Base-by-base conservation (phyloP, 1,140 invertebrate genomes). In the Magallana ariakensis region DNA sequence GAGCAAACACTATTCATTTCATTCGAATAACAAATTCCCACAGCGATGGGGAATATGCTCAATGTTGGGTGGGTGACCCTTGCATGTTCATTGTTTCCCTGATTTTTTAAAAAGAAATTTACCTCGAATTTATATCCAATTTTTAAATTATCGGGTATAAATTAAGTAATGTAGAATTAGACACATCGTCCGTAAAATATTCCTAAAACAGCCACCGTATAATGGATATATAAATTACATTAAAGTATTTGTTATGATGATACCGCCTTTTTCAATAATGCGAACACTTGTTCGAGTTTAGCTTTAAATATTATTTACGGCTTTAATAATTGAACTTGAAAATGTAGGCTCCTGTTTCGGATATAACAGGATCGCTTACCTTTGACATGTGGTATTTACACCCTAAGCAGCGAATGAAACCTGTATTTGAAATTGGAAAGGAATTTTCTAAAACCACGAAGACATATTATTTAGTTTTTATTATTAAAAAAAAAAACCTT, bases 1-100 rank as follows among this genome's bases (percentile, higher is more conserved):
- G 66, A 66, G 54, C 54, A 85, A 85, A 85, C 84, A 85, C 84
- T 85, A 85, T 85, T 85, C 84, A 85, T 85, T 85, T 85, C 84
- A 56, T 80, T 85, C 55, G n/a, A 85, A 57, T 75, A 55, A 70
- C 84, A 55, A 85, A 85, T 85, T 85, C 84, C 84, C 84, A 85
- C 84, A 46, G 84, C 16, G 53, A 85, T 46, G 33, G 46, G 56
- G 53, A 70, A 62, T 54, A 80, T 22, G 66, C 55, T 56, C 75
- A 80, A 3, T 75, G n/a, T 54, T 55, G 53, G 54, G 66, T 33
- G 84, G 19, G 22, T 75, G 75, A 85, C 84, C 53, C n/a, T 33
- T 75, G 46, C 46, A 26, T 54, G 46, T 33, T 55, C 33, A 53
- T 70, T 56, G 55, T 22, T 85, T 75, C 26, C 84, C 46, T 57